Evolutionary conservation across 2,113 vertebrate species (phyloP).

Genomic region (Cryptomyrus ogoouensis): DNA sequence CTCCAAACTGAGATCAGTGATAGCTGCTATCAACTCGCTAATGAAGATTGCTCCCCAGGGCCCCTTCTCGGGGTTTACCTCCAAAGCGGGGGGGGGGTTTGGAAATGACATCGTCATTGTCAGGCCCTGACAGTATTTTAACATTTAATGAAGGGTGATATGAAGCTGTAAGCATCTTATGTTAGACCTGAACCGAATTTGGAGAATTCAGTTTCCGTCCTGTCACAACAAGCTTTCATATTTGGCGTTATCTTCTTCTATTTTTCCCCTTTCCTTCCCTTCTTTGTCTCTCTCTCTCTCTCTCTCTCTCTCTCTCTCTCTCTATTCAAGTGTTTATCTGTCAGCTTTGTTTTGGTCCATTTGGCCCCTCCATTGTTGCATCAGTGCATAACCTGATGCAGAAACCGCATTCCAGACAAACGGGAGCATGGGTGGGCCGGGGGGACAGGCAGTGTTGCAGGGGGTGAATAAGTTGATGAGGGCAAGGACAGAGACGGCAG

Average conservation of each 20-base stretch:
- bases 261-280: background rate
- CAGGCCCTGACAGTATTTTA: background rate
- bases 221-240: slow-evolving; percentile 11
- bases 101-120: background rate
- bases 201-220: slow-evolving; percentile 27
- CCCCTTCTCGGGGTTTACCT: background rate
- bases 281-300: too few relatives aligned
- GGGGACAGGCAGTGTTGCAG: background rate
- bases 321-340: background rate
- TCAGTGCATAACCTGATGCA: slow-evolving; percentile 19
- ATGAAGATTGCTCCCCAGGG: background rate
- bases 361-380: background rate
- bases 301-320: background rate
- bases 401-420: slow-evolving; percentile 23
- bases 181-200: slow-evolving; percentile 34
- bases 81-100: background rate
- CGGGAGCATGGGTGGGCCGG: background rate
- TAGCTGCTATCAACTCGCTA: background rate
- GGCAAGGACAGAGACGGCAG: slow-evolving; percentile 19
- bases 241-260: slow-evolving; percentile 28
- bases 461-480: slow-evolving; percentile 14
- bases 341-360: background rate
- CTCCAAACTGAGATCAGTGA: background rate
- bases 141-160: slow-evolving; percentile 28
- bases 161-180: slow-evolving; percentile 35